Conservation (phyloP, 1,140 invertebrate genomes). For the Dreissena rostriformis region DNA sequence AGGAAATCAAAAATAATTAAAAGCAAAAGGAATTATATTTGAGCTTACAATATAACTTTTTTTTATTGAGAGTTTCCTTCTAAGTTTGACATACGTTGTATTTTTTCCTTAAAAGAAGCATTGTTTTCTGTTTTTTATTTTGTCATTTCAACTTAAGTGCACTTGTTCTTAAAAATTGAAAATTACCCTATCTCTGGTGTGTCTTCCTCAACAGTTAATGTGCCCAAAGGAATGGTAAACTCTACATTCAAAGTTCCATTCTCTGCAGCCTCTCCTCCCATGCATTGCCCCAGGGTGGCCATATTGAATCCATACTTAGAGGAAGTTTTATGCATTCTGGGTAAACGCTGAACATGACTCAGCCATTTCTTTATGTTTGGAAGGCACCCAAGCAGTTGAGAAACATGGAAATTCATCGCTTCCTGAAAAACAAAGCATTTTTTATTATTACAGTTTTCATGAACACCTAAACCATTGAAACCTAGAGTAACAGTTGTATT, state of each 20-base stretch:
- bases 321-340: slow-evolving; percentile 63
- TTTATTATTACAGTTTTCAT: too few relatives aligned
- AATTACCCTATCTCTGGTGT: slow-evolving; percentile 60
- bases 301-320: slow-evolving; percentile 62
- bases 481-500: too few relatives aligned
- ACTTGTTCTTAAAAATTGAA: too few relatives aligned
- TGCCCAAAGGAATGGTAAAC: slow-evolving; percentile 38
- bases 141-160: too few relatives aligned
- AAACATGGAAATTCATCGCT: slow-evolving; percentile 16
- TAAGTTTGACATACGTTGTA: too few relatives aligned
- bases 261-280: background rate
- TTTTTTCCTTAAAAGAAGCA: too few relatives aligned
- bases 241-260: background rate
- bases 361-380: slow-evolving; percentile 70
- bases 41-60: too few relatives aligned
- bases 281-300: slow-evolving; percentile 8
- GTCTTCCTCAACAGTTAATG: slow-evolving; percentile 37
- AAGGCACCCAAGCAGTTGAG: slow-evolving; percentile 44
- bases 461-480: too few relatives aligned
- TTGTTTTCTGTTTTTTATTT: too few relatives aligned
- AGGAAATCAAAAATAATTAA: too few relatives aligned
- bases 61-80: too few relatives aligned
- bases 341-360: slow-evolving; percentile 66
- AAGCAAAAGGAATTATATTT: too few relatives aligned
- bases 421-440: slow-evolving; percentile 33